Evolutionary conservation across 2,797 vertebrate genomes (phyloP).

Genomic region (Tamandua tetradactyla): DNA sequence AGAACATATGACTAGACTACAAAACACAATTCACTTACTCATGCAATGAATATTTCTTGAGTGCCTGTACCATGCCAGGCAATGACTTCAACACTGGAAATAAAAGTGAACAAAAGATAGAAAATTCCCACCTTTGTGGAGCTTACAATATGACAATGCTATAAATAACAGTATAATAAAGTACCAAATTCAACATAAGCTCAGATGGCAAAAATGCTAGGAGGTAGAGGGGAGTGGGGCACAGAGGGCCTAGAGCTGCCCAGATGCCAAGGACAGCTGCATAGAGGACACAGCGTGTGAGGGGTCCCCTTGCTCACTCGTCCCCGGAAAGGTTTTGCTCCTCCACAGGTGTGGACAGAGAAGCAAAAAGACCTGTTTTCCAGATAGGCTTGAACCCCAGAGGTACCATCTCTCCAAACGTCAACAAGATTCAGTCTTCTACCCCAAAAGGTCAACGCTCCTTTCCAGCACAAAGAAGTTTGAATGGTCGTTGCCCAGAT

Average conservation of each 20-base stretch:
- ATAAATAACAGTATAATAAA: neutral
- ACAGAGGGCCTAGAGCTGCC: neutral
- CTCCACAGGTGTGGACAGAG: slow-evolving; percentile 32
- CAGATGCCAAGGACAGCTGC: neutral
- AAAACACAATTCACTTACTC: neutral
- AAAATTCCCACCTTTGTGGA: neutral
- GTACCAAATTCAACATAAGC: neutral
- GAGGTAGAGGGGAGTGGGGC: neutral
- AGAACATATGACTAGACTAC: neutral
- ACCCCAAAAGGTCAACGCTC: too few species aligned
- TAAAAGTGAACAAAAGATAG: slow-evolving; percentile 1
- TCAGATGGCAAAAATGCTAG: neutral
- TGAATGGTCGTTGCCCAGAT: too few species aligned
- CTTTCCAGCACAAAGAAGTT: too few species aligned
- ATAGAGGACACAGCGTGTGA: neutral
- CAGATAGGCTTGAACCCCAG: too few species aligned
- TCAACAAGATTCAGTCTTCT: too few species aligned
- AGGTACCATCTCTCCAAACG: too few species aligned
- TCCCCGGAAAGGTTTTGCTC: neutral
- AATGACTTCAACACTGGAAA: neutral
- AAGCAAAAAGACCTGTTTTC: slow-evolving; percentile 36
- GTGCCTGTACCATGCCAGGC: neutral
- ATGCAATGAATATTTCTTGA: neutral
- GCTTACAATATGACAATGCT: neutral
- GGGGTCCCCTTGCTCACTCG: neutral